Evolutionary conservation across 2,888 invertebrate species (phyloP), one percentile per base, ranked within the genome.

Genomic region (Trichogramma evanescens): DNA sequence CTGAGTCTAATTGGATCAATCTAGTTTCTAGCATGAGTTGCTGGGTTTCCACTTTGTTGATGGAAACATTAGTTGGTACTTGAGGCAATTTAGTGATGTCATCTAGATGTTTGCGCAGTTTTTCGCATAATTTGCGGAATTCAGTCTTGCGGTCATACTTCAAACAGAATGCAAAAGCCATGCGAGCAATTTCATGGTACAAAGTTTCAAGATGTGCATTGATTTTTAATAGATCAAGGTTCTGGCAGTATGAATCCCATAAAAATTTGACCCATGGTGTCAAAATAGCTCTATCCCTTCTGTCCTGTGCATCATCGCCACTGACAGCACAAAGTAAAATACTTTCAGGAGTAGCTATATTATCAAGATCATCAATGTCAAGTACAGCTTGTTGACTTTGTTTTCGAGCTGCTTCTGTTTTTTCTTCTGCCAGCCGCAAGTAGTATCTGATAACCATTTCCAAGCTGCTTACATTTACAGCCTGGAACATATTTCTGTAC

Each of bases 241-340:
- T 99, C 76, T 99, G 99, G 70, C 98, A 93, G 78, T 99, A 99
- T 0, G 98, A 98, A 80, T 99, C 99, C 99, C 99, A 99, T 1
- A 99, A 83, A 76, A 99, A 99, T 80, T 98, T 97, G 0, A 99
- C 96, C 99, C 99, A 99, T 57, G 99, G 99, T 63, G 96, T 91
- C 49, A 99, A 82, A 69, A 98, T 96, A 4, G 98, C 97, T 58
- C 99, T 87, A 75, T 99, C 98, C 71, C 92, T 92, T 52, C 98
- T 86, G 78, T 99, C 99, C 79, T 99, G 98, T 0, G 95, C 95
- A 78, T 96, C 97, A 79, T 99, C 98, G 6, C 96, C 97, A 65
- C 96, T 97, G 0, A 99, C 98, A 43, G 96, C 96, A 77, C 91
- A 91, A 65, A 93, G 82, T 26, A 94, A 80, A 65, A 93, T 92